Evolutionary conservation across 2,797 vertebrate species (phyloP).

Genomic region (Hemitrygon akajei): DNA sequence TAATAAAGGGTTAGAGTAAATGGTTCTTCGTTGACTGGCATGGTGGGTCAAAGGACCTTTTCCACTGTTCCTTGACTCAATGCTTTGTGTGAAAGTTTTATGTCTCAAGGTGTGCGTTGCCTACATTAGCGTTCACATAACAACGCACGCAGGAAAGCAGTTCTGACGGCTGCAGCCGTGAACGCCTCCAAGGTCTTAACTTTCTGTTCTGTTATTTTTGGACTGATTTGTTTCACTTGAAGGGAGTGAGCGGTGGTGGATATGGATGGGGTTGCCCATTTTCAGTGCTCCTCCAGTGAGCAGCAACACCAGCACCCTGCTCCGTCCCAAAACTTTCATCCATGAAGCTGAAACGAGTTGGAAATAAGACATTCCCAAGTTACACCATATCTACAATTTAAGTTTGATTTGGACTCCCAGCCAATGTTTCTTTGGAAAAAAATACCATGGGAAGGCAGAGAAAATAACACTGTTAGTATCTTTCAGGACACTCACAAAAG

Average conservation of each 20-base stretch:
- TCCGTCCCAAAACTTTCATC: not conserved
- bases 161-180: not conserved
- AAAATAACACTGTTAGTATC: conserved; percentile 47
- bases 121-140: not conserved
- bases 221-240: not conserved
- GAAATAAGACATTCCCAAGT: not conserved
- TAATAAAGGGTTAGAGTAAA: too few species aligned
- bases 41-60: too few species aligned
- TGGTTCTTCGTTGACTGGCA: too few species aligned
- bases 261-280: too few species aligned
- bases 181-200: not conserved
- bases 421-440: not conserved
- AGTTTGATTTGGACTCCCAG: not conserved
- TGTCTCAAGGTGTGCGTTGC: not conserved
- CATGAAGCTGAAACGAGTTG: not conserved
- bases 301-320: not conserved
- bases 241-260: not conserved
- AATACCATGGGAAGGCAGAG: not conserved
- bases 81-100: too few species aligned
- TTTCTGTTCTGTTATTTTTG: not conserved
- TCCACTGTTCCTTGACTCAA: too few species aligned
- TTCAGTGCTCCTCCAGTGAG: not conserved
- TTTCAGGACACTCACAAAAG: conserved; percentile 38
- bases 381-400: not conserved
- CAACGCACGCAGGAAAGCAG: not conserved